These are phyloP conservation scores for Prinia subflava DNA, from an alignment of 2,113 vertebrate genomes.

Conservation along the genomic window DNA sequence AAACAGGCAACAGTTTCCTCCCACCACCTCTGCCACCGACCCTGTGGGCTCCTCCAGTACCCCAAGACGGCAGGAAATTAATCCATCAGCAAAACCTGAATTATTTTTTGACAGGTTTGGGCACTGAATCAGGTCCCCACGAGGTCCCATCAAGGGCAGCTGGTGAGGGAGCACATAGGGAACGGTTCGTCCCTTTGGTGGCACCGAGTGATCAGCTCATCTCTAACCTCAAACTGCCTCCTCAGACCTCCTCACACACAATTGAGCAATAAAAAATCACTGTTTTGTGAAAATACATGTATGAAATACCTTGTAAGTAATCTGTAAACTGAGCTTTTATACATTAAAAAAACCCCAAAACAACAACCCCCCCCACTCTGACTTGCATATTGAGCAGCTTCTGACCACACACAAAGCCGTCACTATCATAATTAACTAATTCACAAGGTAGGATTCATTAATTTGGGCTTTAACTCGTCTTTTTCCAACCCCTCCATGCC, in stretches of 20 bases:
- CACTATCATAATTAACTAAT: neutral
- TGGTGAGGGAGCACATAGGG: neutral
- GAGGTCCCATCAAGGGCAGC: neutral
- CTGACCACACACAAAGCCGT: neutral
- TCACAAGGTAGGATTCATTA: neutral
- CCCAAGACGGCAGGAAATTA: neutral
- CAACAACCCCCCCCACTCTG: rapidly evolving
- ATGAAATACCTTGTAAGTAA: neutral
- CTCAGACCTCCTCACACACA: neutral
- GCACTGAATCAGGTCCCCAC: neutral
- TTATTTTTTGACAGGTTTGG: neutral
- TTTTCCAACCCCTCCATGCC: neutral
- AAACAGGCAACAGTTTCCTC: neutral
- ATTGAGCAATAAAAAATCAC: neutral
- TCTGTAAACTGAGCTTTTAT: neutral
- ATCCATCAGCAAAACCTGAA: neutral
- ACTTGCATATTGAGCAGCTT: neutral
- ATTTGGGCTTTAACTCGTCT: neutral
- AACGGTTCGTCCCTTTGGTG: neutral
- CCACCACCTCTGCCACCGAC: neutral
- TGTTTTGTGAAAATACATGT: rapidly evolving
- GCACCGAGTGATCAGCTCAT: neutral
- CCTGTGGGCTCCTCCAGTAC: neutral
- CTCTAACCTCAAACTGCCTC: neutral
- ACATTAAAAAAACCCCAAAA: neutral